These are phyloP conservation scores for Maniola jurtina DNA, from an alignment of 1,140 invertebrate species.

Conservation along the genomic window DNA sequence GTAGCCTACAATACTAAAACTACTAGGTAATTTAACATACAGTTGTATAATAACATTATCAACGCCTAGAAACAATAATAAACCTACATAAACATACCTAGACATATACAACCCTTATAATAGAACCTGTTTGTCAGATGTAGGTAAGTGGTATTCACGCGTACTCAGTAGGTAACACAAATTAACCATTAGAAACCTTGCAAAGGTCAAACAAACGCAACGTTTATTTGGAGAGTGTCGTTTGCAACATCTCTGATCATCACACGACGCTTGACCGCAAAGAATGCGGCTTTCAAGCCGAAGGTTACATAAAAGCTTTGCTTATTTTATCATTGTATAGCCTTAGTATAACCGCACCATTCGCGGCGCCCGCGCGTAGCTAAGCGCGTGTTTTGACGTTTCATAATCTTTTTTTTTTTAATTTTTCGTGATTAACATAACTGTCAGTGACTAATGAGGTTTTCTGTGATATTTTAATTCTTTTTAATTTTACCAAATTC, in stretches of 20 bases:
- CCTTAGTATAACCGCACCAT: constrained; percentile 60
- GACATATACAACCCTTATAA: background rate
- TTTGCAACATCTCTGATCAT: constrained; percentile 62
- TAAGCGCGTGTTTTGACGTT: constrained; percentile 40
- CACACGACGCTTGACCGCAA: constrained; percentile 64
- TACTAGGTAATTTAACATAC: too few species aligned
- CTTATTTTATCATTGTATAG: constrained; percentile 58
- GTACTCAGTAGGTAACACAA: constrained; percentile 18
- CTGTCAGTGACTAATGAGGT: constrained; percentile 53
- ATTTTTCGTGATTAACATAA: constrained; percentile 33
- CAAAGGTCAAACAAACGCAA: constrained; percentile 52
- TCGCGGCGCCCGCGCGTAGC: constrained; percentile 54
- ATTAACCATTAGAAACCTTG: constrained; percentile 43
- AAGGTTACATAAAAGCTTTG: constrained; percentile 75
- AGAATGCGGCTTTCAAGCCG: constrained; percentile 71
- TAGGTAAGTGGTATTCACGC: constrained; percentile 8
- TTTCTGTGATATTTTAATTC: constrained; percentile 18
- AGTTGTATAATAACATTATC: too few species aligned
- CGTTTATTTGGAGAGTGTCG: constrained; percentile 41
- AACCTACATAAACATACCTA: background rate
- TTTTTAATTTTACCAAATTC: constrained; percentile 22
- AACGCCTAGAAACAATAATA: background rate
- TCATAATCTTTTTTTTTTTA: constrained; percentile 26
- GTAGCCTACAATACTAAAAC: too few species aligned
- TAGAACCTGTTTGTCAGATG: background rate